Evolutionary conservation across 2,888 invertebrate species (phyloP), one percentile per base, ranked within the genome.

Genomic region (Drosophila buzzatii): DNA sequence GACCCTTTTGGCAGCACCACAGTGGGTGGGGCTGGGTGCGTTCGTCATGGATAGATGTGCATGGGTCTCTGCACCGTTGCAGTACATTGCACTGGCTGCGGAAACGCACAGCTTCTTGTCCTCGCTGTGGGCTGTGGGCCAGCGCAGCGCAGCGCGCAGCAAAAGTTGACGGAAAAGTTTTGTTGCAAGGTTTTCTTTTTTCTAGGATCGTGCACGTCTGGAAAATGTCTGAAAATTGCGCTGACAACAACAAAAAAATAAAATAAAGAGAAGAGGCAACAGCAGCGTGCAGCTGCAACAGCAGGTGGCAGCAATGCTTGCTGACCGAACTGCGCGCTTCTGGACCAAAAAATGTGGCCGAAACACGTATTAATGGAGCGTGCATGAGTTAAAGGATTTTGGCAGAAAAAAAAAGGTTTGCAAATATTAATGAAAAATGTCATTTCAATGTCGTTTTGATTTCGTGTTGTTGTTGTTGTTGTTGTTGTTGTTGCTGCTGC

Each of bases 381-480:
- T 12, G 14, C 33, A 20, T 8, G 27, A 31, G 41, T 47, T 18
- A 12, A 16, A n/a, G 31, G 58, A 31, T 6, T 39, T 39, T 39
- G 6, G 49, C 31, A 9, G 9, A 35, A 41, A 41, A 18, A 61
- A 73, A 56, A 69, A 66, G 66, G 63, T 70, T 73, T 69, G 68
- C 35, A 71, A 79, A 89, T 85, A 82, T 79, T 80, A 81, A 86
- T 83, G 85, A 81, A 85, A 91, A 91, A 87, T 90, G 89, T 90
- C 89, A 86, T 90, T 91, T 91, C 89, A 91, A 91, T 90, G 91
- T 90, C 88, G 91, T 77, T 81, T 80, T 79, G 79, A 76, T 79
- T 74, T 84, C 74, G 79, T 74, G 37, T 18, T 33, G 33, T 35
- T 20, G 12, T 37, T 39, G 62, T 59, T 61, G 47, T 39, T 64